A percentile compares a stretch with the other conserved stretches of the same genome.
phyloP scores from a whole-genome alignment of 2,113 vertebrate species.

The Danio rerio region DNA sequence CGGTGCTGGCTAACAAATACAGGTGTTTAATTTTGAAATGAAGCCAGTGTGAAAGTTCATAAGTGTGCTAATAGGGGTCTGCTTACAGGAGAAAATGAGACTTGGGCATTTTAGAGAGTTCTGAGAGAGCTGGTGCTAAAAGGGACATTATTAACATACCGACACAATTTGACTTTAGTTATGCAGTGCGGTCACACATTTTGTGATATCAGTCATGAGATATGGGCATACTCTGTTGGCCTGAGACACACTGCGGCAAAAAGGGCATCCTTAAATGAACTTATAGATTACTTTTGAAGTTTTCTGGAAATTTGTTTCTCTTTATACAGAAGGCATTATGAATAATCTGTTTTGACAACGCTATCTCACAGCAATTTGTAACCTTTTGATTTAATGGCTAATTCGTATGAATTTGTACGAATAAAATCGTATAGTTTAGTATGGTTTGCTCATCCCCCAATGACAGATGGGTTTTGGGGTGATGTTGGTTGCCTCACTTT shows the following conservation, averaged over 20 bases:
- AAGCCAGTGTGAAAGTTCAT: conserved; percentile 76
- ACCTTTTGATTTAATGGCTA: too few relatives aligned
- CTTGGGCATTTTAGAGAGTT: conserved; percentile 57
- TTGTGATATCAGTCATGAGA: conserved; percentile 37
- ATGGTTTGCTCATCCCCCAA: too few relatives aligned
- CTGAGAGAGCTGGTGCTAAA: conserved; percentile 45
- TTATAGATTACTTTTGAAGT: neutral
- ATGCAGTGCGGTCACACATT: conserved; percentile 43
- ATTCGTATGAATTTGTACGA: too few relatives aligned
- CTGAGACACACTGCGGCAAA: conserved; percentile 40
- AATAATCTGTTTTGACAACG: too few relatives aligned
- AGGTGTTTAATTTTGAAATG: conserved; percentile 78
- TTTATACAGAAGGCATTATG: too few relatives aligned
- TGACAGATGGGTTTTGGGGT: too few relatives aligned
- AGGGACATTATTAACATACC: conserved; percentile 54
- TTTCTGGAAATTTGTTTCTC: too few relatives aligned
- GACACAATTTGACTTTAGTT: conserved; percentile 45
- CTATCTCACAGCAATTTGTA: too few relatives aligned
- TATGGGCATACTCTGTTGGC: conserved; percentile 36
- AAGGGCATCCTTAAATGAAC: conserved; percentile 1
- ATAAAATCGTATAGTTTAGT: too few relatives aligned
- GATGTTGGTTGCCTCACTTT: too few relatives aligned
- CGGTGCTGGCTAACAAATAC: conserved; percentile 57
- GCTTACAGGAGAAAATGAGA: conserved; percentile 61
- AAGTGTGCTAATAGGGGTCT: conserved; percentile 69